Conservation (phyloP, 2,113 vertebrate genomes). For the Halichoerus grypus region DNA sequence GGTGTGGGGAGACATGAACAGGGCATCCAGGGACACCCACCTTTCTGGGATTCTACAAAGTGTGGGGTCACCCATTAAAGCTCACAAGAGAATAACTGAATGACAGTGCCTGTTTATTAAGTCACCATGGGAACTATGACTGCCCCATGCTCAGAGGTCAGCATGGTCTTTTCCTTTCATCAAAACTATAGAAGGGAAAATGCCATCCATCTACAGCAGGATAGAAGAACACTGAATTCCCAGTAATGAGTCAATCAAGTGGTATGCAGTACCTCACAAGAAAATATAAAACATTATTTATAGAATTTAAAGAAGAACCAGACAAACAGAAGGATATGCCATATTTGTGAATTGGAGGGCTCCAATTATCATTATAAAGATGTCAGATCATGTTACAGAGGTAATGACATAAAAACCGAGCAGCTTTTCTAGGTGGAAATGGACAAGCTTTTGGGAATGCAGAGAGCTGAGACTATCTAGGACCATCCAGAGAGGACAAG, state of each 20-base stretch:
- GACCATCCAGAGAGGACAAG: background rate
- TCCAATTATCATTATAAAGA: background rate
- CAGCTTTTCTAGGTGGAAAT: background rate
- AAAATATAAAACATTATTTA: background rate
- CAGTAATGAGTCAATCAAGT: background rate
- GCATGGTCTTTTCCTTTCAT: background rate
- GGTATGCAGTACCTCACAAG: background rate
- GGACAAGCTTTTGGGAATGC: background rate
- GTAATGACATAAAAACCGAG: background rate
- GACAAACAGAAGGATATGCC: background rate
- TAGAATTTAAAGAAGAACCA: background rate
- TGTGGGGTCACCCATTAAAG: background rate
- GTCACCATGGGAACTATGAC: background rate
- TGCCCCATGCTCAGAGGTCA: background rate
- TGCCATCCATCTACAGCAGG: background rate
- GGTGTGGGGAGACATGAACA: rapidly evolving
- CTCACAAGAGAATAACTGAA: background rate
- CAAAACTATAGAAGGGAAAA: background rate
- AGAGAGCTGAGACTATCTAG: background rate
- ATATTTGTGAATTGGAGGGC: background rate
- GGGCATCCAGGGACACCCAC: background rate
- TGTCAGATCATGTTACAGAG: background rate
- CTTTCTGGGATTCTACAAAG: background rate
- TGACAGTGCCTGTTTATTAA: background rate
- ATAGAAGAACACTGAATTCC: background rate